Conservation (phyloP, 2,888 invertebrate genomes). For the Rhimphoctona megacephalus region DNA sequence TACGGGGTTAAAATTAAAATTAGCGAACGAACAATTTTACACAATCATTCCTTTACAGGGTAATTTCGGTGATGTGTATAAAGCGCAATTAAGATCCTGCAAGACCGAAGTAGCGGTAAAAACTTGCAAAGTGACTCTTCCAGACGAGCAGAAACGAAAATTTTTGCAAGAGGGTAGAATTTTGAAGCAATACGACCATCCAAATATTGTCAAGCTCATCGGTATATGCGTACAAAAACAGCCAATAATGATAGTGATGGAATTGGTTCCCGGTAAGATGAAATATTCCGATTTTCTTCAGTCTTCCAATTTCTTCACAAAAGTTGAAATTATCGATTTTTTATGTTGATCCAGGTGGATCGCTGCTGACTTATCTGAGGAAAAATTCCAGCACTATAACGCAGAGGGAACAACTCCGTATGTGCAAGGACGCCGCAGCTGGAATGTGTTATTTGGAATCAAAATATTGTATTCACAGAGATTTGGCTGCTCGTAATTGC, state of each 20-base stretch:
- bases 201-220: constrained; percentile 97
- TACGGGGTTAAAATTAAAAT: background rate
- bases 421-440: constrained; percentile 97
- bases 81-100: constrained; percentile 93
- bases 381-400: constrained; percentile 90
- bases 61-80: constrained; percentile 98
- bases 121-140: constrained; percentile 96
- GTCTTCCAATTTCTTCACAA: constrained; percentile 22
- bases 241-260: constrained; percentile 99
- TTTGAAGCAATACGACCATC: constrained; percentile 98
- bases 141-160: constrained; percentile 97
- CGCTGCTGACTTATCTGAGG: constrained; percentile 94
- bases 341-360: constrained; percentile 89
- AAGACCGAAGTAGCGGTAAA: constrained; percentile 97
- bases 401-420: constrained; percentile 90
- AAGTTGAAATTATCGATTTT: constrained; percentile 25
- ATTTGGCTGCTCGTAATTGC: constrained; percentile 98
- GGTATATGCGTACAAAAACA: constrained; percentile 99
- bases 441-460: constrained; percentile 98
- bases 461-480: constrained; percentile 98
- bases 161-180: constrained; percentile 98
- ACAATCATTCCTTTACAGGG: constrained; percentile 87
- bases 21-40: background rate
- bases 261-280: constrained; percentile 92
- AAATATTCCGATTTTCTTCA: background rate